Evolutionary conservation across 2,888 invertebrate species (phyloP).

Genomic region (Amorpha juglandis): DNA sequence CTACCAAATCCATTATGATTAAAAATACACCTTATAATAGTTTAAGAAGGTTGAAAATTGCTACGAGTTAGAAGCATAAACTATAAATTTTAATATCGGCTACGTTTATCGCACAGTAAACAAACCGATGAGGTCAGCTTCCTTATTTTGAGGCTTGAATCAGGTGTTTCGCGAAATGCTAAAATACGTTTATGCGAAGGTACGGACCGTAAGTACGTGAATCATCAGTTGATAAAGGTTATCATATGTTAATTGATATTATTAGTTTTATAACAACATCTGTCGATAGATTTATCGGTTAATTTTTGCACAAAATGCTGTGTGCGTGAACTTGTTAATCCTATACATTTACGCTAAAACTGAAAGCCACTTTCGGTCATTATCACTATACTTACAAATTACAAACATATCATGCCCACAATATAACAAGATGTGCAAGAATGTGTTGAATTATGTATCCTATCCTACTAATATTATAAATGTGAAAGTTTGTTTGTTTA

Average conservation of each 20-base stretch:
- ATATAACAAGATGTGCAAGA: too few relatives aligned
- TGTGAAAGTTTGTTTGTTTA: too few relatives aligned
- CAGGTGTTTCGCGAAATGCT: conserved; percentile 17
- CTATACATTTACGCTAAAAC: too few relatives aligned
- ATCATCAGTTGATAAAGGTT: background rate
- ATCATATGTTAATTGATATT: background rate
- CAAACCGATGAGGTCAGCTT: conserved; percentile 36
- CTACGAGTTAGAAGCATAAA: background rate
- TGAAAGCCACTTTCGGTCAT: too few relatives aligned
- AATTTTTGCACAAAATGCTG: too few relatives aligned
- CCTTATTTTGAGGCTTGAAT: conserved; percentile 33
- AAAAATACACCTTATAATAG: conserved; percentile 2
- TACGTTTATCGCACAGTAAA: conserved; percentile 31
- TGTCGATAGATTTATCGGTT: too few relatives aligned
- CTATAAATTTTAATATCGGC: conserved; percentile 31
- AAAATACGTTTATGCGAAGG: background rate
- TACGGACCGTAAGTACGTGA: background rate
- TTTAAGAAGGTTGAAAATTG: background rate
- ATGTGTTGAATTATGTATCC: too few relatives aligned
- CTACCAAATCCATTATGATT: background rate
- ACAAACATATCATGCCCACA: too few relatives aligned
- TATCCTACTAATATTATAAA: too few relatives aligned
- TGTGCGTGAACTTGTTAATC: too few relatives aligned
- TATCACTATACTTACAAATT: too few relatives aligned
- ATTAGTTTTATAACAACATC: background rate